phyloP scores from a whole-genome alignment of 1,140 invertebrate genomes.

The Zaprionus camerounensis region DNA sequence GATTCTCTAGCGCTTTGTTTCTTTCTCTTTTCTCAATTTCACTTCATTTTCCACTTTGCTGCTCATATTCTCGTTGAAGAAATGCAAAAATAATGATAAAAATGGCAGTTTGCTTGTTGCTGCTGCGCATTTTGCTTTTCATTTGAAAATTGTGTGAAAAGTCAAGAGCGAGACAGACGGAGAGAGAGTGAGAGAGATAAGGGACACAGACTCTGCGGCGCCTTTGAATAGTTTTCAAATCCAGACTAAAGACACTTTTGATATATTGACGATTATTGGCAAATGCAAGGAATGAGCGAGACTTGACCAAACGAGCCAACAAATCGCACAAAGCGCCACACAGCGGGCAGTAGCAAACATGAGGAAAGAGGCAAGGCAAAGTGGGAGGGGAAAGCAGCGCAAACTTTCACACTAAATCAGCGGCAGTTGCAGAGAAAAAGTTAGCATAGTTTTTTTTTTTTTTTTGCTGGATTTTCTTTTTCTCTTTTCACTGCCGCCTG shows the following conservation, averaged over 20 bases:
- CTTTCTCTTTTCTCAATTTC: constrained; percentile 9
- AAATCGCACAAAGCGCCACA: constrained; percentile 41
- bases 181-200: not conserved
- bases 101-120: constrained; percentile 40
- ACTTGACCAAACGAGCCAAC: constrained; percentile 56
- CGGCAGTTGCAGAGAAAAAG: constrained; percentile 49
- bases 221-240: constrained; percentile 57
- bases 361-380: too few relatives aligned
- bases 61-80: constrained; percentile 22
- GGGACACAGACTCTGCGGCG: constrained; percentile 19
- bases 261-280: constrained; percentile 80
- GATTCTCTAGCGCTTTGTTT: not conserved
- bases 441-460: constrained; percentile 62
- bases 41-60: constrained; percentile 39
- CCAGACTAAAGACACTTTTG: constrained; percentile 65
- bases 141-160: constrained; percentile 6
- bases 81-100: constrained; percentile 56
- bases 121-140: not conserved
- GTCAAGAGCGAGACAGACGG: not conserved
- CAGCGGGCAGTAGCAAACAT: constrained; percentile 30
- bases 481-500: not conserved
- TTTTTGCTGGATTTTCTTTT: not conserved
- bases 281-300: constrained; percentile 38
- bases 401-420: constrained; percentile 82
- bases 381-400: constrained; percentile 29